Percentiles rank a stretch among this genome's conserved stretches.
Evolutionary conservation across 2,797 vertebrate species (phyloP).

Genomic region (Hapalemur alaotrensis): DNA sequence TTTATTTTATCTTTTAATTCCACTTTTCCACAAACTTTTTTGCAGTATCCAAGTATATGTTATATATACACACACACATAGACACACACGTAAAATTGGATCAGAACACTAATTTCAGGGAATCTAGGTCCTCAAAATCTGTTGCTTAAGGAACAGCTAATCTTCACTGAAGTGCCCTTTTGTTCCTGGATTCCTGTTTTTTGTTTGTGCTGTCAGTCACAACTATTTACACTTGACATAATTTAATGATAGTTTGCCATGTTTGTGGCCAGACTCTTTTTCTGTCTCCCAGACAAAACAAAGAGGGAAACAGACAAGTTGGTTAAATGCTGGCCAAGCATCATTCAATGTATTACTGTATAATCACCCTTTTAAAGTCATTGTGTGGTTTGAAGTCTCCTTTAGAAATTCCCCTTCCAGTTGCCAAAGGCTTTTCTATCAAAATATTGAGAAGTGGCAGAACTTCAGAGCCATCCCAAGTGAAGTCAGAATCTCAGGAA

Average conservation of each 20-base stretch:
- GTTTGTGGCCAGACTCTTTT: neutral
- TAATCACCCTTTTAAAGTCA: neutral
- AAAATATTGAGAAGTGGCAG: neutral
- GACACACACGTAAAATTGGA: neutral
- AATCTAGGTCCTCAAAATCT: neutral
- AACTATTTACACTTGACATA: neutral
- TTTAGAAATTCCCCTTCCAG: neutral
- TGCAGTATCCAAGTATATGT: neutral
- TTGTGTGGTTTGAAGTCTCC: neutral
- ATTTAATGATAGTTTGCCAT: conserved; percentile 16
- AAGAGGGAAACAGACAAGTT: neutral
- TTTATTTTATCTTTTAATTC: neutral
- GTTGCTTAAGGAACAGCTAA: neutral
- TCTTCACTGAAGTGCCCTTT: neutral
- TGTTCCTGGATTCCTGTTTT: neutral
- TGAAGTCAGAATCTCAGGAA: neutral
- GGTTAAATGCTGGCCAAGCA: neutral
- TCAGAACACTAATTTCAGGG: neutral
- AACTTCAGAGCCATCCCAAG: neutral
- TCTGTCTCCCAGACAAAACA: conserved; percentile 5
- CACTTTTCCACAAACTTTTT: neutral
- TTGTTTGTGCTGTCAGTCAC: neutral
- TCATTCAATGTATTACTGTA: neutral
- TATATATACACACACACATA: neutral
- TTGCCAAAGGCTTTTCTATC: neutral